Base-by-base conservation (phyloP, 2,797 vertebrate species). In the Limnodromus scolopaceus region DNA sequence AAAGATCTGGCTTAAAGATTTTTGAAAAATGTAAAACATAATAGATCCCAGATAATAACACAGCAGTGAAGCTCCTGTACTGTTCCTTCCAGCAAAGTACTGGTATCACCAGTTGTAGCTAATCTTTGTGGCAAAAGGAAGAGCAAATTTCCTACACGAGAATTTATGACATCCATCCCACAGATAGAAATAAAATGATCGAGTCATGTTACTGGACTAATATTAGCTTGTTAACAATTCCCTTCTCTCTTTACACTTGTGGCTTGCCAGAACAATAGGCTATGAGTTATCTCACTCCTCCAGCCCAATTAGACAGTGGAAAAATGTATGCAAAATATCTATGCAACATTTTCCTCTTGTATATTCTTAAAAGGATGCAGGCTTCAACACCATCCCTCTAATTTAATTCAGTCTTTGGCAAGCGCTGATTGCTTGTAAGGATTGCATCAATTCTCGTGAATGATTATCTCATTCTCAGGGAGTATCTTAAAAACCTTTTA, bases 21-120 rank as follows among this genome's bases (percentile, higher is more conserved):
- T 99, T 98, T 98, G 98, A 98, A 98, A 98, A 99, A 99, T 99
- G 98, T 99, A 99, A 98, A 97, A 98, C 98, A 99, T 99, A 99
- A 99, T 99, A 99, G 99, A 98, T 98, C 97, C 98, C 89, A 97
- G 98, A 98, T 98, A 99, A 99, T 99, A 98, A 99, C 98, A 98
- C 98, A 98, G 98, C 99, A 97, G 98, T 97, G 90, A 94, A 94
- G 98, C 94, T 98, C 97, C 98, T 98, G 98, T 97, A 80, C 92
- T 97, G 54, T 98, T 98, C 97, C 98, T 98, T 94, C 94, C 92
- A 98, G 98, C 98, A 98, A 98, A 97, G 96, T 84, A 51, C 86
- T 95, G 87, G 96, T 97, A 34, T 97, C 96, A 79, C 84, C 93
- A 92, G 92, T 96, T 96, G 93, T 72, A 96, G 96, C 84, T 97